phyloP scores from a whole-genome alignment of 2,113 vertebrate species.

The Hyla sarda region DNA sequence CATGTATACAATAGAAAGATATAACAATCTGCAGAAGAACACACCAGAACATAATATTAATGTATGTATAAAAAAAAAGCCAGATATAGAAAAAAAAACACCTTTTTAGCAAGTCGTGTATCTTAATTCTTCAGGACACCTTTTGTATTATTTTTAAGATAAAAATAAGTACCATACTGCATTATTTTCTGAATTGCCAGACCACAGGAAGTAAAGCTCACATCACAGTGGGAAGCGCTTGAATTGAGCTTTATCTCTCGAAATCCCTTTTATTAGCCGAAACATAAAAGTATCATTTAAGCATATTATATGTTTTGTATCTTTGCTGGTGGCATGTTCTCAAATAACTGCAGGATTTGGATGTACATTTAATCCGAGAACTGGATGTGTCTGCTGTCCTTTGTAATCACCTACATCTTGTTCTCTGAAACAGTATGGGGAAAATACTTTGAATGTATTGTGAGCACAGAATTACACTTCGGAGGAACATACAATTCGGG shows the following conservation, averaged over 20 bases:
- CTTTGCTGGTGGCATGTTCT: not conserved
- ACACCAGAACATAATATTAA: too few relatives aligned
- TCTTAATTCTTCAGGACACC: not conserved
- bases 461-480: not conserved
- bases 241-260: constrained; percentile 22
- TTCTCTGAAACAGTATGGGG: not conserved
- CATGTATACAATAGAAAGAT: too few relatives aligned
- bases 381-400: not conserved
- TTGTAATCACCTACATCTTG: not conserved
- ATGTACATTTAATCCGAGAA: not conserved
- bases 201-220: constrained; percentile 12
- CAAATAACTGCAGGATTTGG: constrained; percentile 2
- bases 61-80: not conserved
- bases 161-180: constrained; percentile 11
- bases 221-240: constrained; percentile 21
- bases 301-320: constrained; percentile 4
- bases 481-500: not conserved
- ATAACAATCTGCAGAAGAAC: too few relatives aligned
- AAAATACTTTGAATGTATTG: not conserved
- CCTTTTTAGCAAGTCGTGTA: not conserved
- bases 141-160: not conserved
- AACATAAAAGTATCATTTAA: constrained; percentile 45
- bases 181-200: not conserved
- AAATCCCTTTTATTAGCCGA: constrained; percentile 46
- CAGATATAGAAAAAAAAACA: not conserved